phyloP scores from a whole-genome alignment of 2,113 vertebrate species.

The Pionites leucogaster region DNA sequence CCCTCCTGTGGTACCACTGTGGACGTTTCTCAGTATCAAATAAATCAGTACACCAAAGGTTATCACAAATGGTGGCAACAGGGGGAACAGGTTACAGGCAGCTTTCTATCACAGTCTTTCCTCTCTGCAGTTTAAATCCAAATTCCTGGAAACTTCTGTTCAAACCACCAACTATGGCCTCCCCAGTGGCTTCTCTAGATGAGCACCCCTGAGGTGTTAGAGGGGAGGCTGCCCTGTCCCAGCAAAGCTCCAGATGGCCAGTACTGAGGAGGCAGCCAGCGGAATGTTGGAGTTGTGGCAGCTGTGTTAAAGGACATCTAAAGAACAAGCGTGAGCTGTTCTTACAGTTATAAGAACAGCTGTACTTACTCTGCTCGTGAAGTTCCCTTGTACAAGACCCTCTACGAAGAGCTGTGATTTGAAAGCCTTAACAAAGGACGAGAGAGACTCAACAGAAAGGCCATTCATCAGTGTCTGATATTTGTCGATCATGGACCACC shows the following conservation, averaged over 20 bases:
- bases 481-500: constrained; percentile 96
- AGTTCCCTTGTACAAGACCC: constrained; percentile 93
- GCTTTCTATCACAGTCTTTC: not conserved
- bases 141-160: not conserved
- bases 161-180: not conserved
- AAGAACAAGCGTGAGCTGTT: not conserved
- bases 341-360: not conserved
- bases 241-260: accelerated
- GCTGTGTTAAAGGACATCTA: accelerated
- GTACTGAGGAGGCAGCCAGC: not conserved
- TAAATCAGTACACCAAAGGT: not conserved
- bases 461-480: constrained; percentile 85
- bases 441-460: constrained; percentile 81
- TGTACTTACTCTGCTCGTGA: constrained; percentile 86
- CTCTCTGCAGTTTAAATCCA: not conserved
- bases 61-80: not conserved
- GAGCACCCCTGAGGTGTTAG: accelerated
- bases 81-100: not conserved
- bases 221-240: not conserved
- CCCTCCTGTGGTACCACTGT: not conserved
- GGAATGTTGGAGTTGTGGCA: not conserved
- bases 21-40: not conserved
- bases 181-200: not conserved
- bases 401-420: constrained; percentile 89
- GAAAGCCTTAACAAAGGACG: constrained; percentile 82